Evolutionary conservation across 2,888 invertebrate species (phyloP), one percentile per base, ranked within the genome.

Genomic region (Chloroclysta siterata): DNA sequence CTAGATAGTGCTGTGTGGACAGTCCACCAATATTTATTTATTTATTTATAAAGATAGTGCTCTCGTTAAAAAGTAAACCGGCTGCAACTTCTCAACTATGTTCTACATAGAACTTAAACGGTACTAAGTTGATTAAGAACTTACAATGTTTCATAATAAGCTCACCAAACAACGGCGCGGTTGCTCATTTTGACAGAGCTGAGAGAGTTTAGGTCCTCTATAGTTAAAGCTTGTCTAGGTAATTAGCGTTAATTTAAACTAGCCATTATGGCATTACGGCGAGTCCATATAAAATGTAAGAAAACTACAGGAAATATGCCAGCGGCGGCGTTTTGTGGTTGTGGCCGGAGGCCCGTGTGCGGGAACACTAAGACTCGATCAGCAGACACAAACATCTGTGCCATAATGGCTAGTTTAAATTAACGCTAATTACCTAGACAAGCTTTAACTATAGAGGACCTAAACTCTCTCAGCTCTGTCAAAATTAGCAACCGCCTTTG

Each of bases 91-190:
- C 8, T 44, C 0, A 14, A 10, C 42, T 53, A 44, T 28, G 28
- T 14, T 15, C 42, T 42, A 53, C 28, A 14, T 44, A 15, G 10
- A 53, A 42, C 22, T 39, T 41, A 13, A 28, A 8, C 41, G 15
- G 8, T 47, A 56, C 39, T 47, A 47, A 56, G 39, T 56, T 56
- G 55, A 56, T 56, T n/a, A 56, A 56, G 22, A 54, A 22, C 55
- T 8, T 39, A 47, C 55, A 56, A 56, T 56, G 48, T 56, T 55
- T 55, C 55, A 48, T 48, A 39, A 48, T 56, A 48, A 48, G 39
- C 39, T 56, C 4, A 14, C 0, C 22, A 53, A 53, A 53, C 41
- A 39, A 55, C 46, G 14, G 28, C 53, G 28, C 53, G 14, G 42
- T 29, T 53, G 44, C 13, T 54, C 29, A 28, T 10, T 39, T 29